Percentiles rank a stretch among this genome's conserved stretches.
phyloP scores from a whole-genome alignment of 2,797 vertebrate species.

The Myotis findleyi region DNA sequence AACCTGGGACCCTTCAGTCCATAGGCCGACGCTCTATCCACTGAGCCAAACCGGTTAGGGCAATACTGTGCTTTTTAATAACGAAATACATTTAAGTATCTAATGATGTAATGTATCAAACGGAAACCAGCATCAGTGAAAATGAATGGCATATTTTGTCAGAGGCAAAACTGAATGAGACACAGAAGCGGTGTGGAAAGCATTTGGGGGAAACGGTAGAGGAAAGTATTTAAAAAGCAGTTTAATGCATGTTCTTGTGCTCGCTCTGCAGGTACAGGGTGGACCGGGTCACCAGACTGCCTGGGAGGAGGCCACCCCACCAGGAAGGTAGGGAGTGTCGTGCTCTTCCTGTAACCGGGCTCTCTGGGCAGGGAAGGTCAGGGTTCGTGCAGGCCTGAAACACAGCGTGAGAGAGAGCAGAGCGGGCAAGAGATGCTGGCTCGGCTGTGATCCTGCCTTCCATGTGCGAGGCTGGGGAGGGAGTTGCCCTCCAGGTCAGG shows the following conservation, averaged over 20 bases:
- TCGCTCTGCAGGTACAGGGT: background rate
- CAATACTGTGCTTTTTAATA: background rate
- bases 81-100: conserved; percentile 56
- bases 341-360: background rate
- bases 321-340: too few relatives aligned
- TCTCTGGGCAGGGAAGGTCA: background rate
- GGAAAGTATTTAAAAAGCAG: background rate
- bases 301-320: background rate
- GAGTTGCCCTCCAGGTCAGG: background rate
- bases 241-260: background rate
- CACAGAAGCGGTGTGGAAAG: background rate
- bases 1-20: too few relatives aligned
- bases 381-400: background rate
- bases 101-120: conserved; percentile 56
- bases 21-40: too few relatives aligned
- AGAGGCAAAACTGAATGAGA: conserved; percentile 54
- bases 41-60: too few relatives aligned
- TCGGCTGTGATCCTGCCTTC: background rate
- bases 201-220: conserved; percentile 8
- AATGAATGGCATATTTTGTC: background rate
- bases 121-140: conserved; percentile 32
- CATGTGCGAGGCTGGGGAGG: accelerated
- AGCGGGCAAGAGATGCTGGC: background rate
- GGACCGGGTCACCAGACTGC: background rate
- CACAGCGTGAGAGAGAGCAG: background rate